A percentile compares a stretch with the other conserved stretches of the same genome.
These are phyloP conservation scores for Mythimna ferrago DNA, from an alignment of 2,888 invertebrate genomes.

Conservation along the genomic window DNA sequence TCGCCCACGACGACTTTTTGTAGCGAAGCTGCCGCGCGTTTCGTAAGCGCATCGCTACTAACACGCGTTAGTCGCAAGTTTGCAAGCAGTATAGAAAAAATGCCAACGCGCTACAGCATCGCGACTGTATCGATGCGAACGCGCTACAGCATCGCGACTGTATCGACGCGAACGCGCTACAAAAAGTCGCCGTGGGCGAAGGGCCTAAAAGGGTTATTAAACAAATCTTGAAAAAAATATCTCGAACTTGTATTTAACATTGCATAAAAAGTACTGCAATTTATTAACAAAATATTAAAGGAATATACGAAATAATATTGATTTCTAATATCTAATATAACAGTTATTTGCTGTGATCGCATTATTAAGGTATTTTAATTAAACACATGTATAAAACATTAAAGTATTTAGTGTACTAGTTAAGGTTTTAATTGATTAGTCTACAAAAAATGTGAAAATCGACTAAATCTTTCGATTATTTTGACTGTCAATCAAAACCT, in stretches of 20 bases:
- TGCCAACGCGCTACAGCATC: too few species aligned
- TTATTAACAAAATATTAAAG: constrained; percentile 31
- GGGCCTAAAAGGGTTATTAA: background rate
- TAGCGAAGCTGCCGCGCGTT: too few species aligned
- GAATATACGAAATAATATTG: constrained; percentile 56
- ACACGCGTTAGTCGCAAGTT: too few species aligned
- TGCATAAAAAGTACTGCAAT: constrained; percentile 36
- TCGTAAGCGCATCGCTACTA: too few species aligned
- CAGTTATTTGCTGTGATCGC: constrained; percentile 58
- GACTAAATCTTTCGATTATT: constrained; percentile 18
- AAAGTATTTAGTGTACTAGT: constrained; percentile 22
- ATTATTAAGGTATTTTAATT: constrained; percentile 45
- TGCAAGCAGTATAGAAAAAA: background rate
- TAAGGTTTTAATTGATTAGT: constrained; percentile 26
- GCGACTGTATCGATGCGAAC: too few species aligned
- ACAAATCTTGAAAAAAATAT: constrained; percentile 5
- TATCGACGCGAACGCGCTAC: too few species aligned
- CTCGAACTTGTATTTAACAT: constrained; percentile 22
- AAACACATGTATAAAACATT: constrained; percentile 29
- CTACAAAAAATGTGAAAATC: constrained; percentile 5
- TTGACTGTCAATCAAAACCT: constrained; percentile 20
- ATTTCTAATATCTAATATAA: constrained; percentile 52
- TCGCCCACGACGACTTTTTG: too few species aligned
- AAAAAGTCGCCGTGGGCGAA: too few species aligned
- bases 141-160: too few species aligned